phyloP scores from a whole-genome alignment of 35 echinoderm and acorn worm species.

The Lytechinus variegatus region DNA sequence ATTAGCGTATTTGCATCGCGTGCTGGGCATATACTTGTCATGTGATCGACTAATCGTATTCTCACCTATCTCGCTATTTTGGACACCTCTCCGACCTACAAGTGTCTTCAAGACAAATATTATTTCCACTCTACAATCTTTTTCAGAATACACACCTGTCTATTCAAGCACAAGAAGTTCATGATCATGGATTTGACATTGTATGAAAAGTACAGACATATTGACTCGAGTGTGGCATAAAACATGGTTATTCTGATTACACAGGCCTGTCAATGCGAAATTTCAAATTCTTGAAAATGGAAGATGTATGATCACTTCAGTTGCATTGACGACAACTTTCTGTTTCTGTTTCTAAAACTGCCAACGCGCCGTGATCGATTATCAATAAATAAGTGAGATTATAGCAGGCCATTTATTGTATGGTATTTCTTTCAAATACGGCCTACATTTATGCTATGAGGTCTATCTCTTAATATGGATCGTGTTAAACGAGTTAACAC shows the following conservation, averaged over 20 bases:
- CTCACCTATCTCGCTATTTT: neutral
- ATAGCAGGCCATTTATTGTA: too few species aligned
- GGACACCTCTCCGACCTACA: neutral
- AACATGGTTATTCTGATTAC: neutral
- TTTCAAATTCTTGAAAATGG: neutral
- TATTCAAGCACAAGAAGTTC: neutral
- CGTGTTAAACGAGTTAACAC: too few species aligned
- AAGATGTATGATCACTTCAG: neutral
- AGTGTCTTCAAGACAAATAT: conserved; percentile 5
- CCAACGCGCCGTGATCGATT: neutral
- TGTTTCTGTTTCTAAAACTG: neutral
- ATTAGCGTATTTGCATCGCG: conserved; percentile 50
- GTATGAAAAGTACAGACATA: neutral
- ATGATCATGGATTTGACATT: neutral
- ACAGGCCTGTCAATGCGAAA: neutral
- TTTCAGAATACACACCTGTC: neutral
- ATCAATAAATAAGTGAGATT: too few species aligned
- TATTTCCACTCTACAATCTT: neutral
- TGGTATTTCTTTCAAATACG: too few species aligned
- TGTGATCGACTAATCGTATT: neutral
- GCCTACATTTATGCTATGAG: too few species aligned
- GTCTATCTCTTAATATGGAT: too few species aligned
- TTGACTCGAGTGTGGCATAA: neutral
- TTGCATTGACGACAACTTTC: neutral
- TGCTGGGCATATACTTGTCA: conserved; percentile 2